These are phyloP conservation scores for Pocota personata DNA, from an alignment of 2,888 invertebrate species.

Conservation along the genomic window DNA sequence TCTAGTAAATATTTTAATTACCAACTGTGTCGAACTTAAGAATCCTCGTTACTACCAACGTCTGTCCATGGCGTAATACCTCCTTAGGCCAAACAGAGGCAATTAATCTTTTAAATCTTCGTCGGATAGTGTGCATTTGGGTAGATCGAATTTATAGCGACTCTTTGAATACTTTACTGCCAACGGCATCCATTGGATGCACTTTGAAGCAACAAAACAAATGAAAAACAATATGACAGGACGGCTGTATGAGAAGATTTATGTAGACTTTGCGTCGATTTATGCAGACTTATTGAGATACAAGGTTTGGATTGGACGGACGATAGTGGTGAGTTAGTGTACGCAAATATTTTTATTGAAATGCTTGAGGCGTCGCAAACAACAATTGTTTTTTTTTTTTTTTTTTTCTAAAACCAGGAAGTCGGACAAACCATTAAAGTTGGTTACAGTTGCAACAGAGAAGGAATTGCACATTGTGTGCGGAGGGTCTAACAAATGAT, in stretches of 20 bases:
- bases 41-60: neutral
- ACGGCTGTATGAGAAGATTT: constrained; percentile 38
- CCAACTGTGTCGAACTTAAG: constrained; percentile 1
- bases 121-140: constrained; percentile 31
- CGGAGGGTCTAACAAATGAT: no score
- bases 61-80: constrained; percentile 22
- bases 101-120: constrained; percentile 57
- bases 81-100: constrained; percentile 35
- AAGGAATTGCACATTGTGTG: no score
- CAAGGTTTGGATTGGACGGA: neutral
- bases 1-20: constrained; percentile 60
- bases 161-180: constrained; percentile 16
- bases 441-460: no score
- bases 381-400: neutral
- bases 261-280: constrained; percentile 43
- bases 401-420: neutral
- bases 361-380: neutral
- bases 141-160: constrained; percentile 37
- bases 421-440: neutral
- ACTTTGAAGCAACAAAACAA: constrained; percentile 25
- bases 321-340: neutral
- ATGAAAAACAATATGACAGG: constrained; percentile 45
- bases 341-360: neutral
- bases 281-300: constrained; percentile 26
- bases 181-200: no score